Conservation (phyloP, 1,140 invertebrate genomes). For the Babylonia areolata region DNA sequence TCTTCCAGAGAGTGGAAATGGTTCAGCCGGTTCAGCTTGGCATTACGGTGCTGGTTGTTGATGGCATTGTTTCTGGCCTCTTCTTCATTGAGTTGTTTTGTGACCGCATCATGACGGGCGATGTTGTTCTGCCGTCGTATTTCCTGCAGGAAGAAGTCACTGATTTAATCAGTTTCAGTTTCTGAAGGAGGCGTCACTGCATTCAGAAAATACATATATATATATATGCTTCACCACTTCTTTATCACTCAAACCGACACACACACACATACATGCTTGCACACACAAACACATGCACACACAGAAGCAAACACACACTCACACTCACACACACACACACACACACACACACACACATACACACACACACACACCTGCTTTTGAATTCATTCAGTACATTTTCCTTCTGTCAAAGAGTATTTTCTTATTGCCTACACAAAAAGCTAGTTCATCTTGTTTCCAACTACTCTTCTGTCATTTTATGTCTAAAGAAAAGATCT, state of each 20-base stretch:
- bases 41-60: conserved; percentile 52
- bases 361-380: too few relatives aligned
- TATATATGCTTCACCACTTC: too few relatives aligned
- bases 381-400: background rate
- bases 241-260: background rate
- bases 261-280: too few relatives aligned
- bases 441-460: background rate
- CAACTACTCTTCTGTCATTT: background rate
- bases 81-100: conserved; percentile 54
- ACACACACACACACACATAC: too few relatives aligned
- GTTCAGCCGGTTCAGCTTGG: conserved; percentile 62
- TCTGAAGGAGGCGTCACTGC: too few relatives aligned
- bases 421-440: background rate
- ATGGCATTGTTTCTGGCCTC: conserved; percentile 45
- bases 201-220: too few relatives aligned
- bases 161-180: too few relatives aligned
- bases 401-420: too few relatives aligned
- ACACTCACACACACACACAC: too few relatives aligned
- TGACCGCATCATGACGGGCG: conserved; percentile 51
- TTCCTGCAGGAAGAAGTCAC: conserved; percentile 46
- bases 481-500: background rate
- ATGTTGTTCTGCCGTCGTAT: conserved; percentile 55
- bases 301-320: too few relatives aligned
- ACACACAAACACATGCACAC: too few relatives aligned
- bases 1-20: conserved; percentile 64